Conservation (phyloP, 1,140 invertebrate species). For the Macrosteles quadrilineatus region DNA sequence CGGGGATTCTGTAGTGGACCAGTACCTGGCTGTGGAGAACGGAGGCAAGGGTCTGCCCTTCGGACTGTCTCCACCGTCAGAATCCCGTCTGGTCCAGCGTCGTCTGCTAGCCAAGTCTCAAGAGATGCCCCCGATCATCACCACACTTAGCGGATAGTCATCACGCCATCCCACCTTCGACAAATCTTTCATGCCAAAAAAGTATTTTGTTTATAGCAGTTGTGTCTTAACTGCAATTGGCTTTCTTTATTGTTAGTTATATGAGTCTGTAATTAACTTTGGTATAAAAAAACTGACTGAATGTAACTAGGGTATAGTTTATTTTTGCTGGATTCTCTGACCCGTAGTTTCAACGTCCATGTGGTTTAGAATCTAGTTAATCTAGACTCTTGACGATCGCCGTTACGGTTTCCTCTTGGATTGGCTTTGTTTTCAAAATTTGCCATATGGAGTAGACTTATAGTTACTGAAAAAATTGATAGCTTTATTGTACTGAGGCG, state of each 20-base stretch:
- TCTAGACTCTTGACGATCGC: too few relatives aligned
- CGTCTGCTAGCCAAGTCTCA: constrained; percentile 56
- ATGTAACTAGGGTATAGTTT: too few relatives aligned
- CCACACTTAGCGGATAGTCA: constrained; percentile 50
- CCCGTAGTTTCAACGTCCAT: constrained; percentile 31
- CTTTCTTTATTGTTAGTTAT: too few relatives aligned
- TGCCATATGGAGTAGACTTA: too few relatives aligned
- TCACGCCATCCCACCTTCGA: constrained; percentile 7
- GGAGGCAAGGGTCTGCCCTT: constrained; percentile 52
- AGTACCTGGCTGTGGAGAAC: constrained; percentile 16
- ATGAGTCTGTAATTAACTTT: too few relatives aligned
- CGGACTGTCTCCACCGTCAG: constrained; percentile 81
- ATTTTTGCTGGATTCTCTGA: constrained; percentile 32
- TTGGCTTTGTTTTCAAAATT: too few relatives aligned
- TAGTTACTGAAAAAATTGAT: not conserved
- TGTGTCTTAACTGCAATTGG: too few relatives aligned
- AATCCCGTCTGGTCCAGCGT: constrained; percentile 79
- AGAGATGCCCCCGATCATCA: constrained; percentile 48
- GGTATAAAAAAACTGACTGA: constrained; percentile 23
- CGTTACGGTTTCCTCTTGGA: too few relatives aligned
- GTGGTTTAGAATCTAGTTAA: constrained; percentile 42
- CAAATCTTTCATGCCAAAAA: too few relatives aligned
- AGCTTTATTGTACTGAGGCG: not conserved
- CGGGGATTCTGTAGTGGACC: constrained; percentile 23
- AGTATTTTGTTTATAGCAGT: too few relatives aligned